Evolutionary conservation across 2,797 vertebrate species (phyloP).

Genomic region (Phrynocephalus guinanensis): DNA sequence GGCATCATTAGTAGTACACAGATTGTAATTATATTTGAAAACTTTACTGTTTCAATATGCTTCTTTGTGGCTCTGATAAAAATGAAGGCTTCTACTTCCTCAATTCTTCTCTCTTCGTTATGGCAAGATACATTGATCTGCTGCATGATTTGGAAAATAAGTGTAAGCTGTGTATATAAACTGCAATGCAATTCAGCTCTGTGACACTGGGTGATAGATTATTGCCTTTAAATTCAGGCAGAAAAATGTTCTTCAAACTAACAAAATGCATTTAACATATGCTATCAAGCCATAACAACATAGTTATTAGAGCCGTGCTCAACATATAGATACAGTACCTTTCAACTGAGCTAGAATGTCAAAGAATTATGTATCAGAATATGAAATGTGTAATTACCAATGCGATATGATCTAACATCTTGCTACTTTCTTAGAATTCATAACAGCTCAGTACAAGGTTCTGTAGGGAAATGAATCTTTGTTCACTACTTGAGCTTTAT

Average conservation of each 20-base stretch:
- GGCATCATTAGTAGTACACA: constrained; percentile 24
- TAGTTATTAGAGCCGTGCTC: constrained; percentile 47
- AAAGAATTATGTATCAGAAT: constrained; percentile 57
- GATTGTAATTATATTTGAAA: constrained; percentile 13
- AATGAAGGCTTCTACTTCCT: background rate
- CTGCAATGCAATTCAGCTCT: constrained; percentile 15
- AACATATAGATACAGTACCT: constrained; percentile 48
- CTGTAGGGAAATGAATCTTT: constrained; percentile 47
- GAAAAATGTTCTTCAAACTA: constrained; percentile 31
- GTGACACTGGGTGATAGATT: constrained; percentile 38
- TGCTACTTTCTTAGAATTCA: constrained; percentile 48
- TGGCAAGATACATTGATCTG: background rate
- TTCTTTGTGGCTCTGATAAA: background rate
- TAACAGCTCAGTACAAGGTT: constrained; percentile 38
- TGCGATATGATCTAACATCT: constrained; percentile 52
- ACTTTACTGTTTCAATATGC: constrained; percentile 34
- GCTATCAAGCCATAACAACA: constrained; percentile 25
- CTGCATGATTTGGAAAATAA: constrained; percentile 20
- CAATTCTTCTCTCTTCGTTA: background rate
- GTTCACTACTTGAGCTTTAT: constrained; percentile 36
- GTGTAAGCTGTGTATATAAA: background rate
- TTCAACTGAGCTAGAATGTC: constrained; percentile 41
- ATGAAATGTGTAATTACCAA: constrained; percentile 59
- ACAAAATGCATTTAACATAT: constrained; percentile 34
- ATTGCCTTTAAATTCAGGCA: constrained; percentile 40